These are phyloP conservation scores for Lepidothrix coronata DNA, from an alignment of 2,113 vertebrate genomes.

Conservation along the genomic window DNA sequence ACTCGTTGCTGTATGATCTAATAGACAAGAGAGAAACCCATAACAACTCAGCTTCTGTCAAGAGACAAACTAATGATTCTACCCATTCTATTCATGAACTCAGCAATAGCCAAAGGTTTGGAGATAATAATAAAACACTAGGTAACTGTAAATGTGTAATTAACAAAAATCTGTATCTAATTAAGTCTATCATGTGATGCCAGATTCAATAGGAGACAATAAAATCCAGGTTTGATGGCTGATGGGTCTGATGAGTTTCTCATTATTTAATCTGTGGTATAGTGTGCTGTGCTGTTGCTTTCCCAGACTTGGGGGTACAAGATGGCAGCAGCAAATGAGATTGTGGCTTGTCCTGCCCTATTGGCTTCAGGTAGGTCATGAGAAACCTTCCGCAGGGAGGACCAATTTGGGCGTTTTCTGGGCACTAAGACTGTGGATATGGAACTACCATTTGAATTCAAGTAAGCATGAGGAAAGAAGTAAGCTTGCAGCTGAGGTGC, in stretches of 20 bases:
- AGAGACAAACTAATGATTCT: not conserved
- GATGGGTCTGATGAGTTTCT: not conserved
- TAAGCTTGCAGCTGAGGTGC: not conserved
- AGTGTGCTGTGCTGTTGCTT: not conserved
- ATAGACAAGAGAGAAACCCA: not conserved
- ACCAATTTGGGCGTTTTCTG: not conserved
- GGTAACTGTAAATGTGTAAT: not conserved
- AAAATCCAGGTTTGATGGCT: not conserved
- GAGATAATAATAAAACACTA: not conserved
- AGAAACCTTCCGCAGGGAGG: not conserved
- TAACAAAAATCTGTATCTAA: not conserved
- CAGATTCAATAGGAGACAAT: not conserved
- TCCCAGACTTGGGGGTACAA: not conserved
- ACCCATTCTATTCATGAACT: not conserved
- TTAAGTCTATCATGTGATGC: not conserved
- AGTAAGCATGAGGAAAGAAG: not conserved
- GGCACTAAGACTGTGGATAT: not conserved
- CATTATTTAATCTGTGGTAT: rapidly evolving
- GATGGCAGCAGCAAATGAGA: not conserved
- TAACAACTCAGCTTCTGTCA: not conserved
- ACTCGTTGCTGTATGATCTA: not conserved
- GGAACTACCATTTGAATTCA: not conserved
- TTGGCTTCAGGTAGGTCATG: not conserved
- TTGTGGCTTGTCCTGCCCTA: not conserved
- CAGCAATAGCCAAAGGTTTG: not conserved